Base-by-base conservation (phyloP, 2,797 vertebrate genomes). In the Microchirus variegatus region DNA sequence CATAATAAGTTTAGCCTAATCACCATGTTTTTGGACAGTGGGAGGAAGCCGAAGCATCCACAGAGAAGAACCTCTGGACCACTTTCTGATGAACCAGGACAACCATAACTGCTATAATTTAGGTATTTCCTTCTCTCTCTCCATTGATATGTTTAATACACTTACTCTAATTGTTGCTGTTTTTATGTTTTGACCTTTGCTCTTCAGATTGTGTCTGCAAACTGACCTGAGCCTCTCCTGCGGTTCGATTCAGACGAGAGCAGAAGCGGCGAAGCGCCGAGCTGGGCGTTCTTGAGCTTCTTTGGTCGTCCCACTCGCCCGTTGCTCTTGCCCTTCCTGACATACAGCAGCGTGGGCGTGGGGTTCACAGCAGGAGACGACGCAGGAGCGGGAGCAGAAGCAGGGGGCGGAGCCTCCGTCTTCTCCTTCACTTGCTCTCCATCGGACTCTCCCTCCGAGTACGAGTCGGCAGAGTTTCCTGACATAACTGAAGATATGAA, bases 401-500 rank as follows among this genome's bases (percentile, higher is more conserved):
- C 55, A 6, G 80, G 38, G 1, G 48, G 1, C 0, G 70, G 60
- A 6, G 37, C 45, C 22, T 87, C 86, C 0, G 67, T 47, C 70
- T 91, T 91, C 73, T 90, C 91, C 75, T 92, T 93, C 38, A 73
- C 56, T 38, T 80, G 86, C 61, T 94, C 93, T 18, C 81, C 81
- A 10, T 94, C 93, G 0, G 92, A 93, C 35, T 94, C 93, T 17
- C 83, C 88, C 55, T 94, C 93, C 0, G 93, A 93, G 80, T 86
- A 90, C 0, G 93, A 93, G 82, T 94, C 92, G 3, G 91, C 93
- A 18, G 93, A 94, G 86, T 94, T 94, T 63, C 91, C 93, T 14
- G 93, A 94, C 92, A 94, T 92, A n/a, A 94, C 93, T 94, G 77
- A 41, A 63, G 38, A 26, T 37, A 18, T 37, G 37, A 15, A 17